These are phyloP conservation scores for Cetoscarus ocellatus DNA, from an alignment of 2,797 vertebrate species.

Conservation along the genomic window DNA sequence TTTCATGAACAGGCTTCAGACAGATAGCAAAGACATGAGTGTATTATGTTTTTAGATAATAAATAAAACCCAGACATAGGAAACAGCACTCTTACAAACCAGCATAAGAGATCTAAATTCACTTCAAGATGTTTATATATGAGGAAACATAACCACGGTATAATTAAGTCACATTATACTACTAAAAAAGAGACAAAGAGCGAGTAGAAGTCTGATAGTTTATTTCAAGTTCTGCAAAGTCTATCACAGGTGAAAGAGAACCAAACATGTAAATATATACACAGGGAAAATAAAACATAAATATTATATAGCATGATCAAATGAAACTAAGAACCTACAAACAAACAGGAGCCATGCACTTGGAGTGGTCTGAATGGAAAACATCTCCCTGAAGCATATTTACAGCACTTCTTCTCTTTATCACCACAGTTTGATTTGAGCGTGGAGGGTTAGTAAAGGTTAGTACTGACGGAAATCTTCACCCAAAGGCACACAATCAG, in stretches of 20 bases:
- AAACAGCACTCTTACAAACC: too few species aligned
- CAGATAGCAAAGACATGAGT: too few species aligned
- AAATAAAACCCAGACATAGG: too few species aligned
- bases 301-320: slow-evolving; percentile 87
- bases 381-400: slow-evolving; percentile 43
- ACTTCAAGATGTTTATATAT: too few species aligned
- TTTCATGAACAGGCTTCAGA: too few species aligned
- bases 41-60: too few species aligned
- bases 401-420: slow-evolving; percentile 51
- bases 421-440: neutral
- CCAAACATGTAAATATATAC: slow-evolving; percentile 85
- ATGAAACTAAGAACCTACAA: slow-evolving; percentile 81
- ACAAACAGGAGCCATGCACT: slow-evolving; percentile 83
- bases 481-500: slow-evolving; percentile 57
- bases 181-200: neutral
- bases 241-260: slow-evolving; percentile 90
- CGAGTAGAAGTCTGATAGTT: slow-evolving; percentile 64
- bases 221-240: slow-evolving; percentile 91
- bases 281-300: slow-evolving; percentile 85
- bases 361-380: slow-evolving; percentile 71
- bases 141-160: too few species aligned
- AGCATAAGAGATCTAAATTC: too few species aligned
- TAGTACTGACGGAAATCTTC: slow-evolving; percentile 17
- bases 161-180: too few species aligned
- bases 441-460: slow-evolving; percentile 38